These are phyloP conservation scores for Zaprionus vittiger DNA, from an alignment of 1,140 invertebrate species.

Conservation along the genomic window DNA sequence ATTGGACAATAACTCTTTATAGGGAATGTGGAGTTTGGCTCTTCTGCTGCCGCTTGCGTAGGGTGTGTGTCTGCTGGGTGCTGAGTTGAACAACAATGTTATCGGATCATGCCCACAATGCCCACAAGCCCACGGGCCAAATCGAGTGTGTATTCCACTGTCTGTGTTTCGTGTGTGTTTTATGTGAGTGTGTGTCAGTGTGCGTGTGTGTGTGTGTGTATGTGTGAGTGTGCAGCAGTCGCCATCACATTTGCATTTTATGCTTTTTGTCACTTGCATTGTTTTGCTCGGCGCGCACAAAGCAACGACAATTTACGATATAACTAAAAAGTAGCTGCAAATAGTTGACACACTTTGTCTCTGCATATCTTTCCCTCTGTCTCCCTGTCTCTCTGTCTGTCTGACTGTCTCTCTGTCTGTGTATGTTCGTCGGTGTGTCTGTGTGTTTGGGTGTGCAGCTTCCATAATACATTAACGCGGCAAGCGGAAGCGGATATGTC, in stretches of 20 bases:
- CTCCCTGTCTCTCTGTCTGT: neutral
- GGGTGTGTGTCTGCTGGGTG: slow-evolving; percentile 2
- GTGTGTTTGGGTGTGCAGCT: slow-evolving; percentile 27
- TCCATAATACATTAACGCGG: slow-evolving; percentile 69
- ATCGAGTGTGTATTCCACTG: neutral
- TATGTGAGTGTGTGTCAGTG: neutral
- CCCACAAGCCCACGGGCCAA: slow-evolving; percentile 6
- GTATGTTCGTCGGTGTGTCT: slow-evolving; percentile 10
- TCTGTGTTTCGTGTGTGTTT: neutral
- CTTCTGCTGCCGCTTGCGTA: neutral
- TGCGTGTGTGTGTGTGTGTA: neutral
- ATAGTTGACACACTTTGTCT: slow-evolving; percentile 43
- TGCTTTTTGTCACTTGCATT: slow-evolving; percentile 48
- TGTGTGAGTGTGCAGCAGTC: slow-evolving; percentile 3
- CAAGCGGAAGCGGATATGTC: slow-evolving; percentile 78
- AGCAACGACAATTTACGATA: slow-evolving; percentile 54
- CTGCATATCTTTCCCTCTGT: neutral
- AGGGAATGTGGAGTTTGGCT: neutral
- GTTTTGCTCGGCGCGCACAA: slow-evolving; percentile 39
- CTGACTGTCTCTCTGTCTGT: neutral
- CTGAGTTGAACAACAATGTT: slow-evolving; percentile 55
- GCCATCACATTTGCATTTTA: slow-evolving; percentile 43
- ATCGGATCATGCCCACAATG: slow-evolving; percentile 27
- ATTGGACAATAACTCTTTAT: too few relatives aligned
- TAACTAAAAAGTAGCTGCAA: slow-evolving; percentile 61